Base-by-base conservation (phyloP, 2,113 vertebrate species). In the Siphamia tubifer region DNA sequence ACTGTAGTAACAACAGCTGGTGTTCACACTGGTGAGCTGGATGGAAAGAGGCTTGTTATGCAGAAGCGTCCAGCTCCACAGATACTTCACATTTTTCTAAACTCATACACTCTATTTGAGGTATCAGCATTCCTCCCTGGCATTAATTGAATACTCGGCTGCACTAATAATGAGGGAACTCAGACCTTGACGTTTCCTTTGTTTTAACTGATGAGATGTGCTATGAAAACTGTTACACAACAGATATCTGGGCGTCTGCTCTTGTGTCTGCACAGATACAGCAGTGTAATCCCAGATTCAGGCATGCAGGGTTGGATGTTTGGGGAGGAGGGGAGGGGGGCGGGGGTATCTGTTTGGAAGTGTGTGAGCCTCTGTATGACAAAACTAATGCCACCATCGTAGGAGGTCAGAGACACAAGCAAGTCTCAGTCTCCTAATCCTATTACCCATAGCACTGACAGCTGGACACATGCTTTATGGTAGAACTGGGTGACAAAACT, bases 391-490 rank as follows among this genome's bases (percentile, higher is more conserved):
- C 77, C 10, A 56, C 54, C 68, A 55, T 68, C 43, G 34, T 40
- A 24, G 28, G 45, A 43, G 68, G 58, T 78, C 72, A 80, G 39
- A 67, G 62, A 82, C 75, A 74, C 53, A 45, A 24, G 48, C 38
- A 63, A 44, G 66, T 69, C 69, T 68, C 57, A 39, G 62, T 75
- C 52, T 56, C 56, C 52, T 85, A 88, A 90, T 85, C 83, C 56
- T 82, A 86, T 89, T 85, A 84, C 64, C 64, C 23, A 36, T 35
- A 5, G 63, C 60, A 47, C 43, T 17, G 68, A 68, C 80, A 81
- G 79, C 81, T 85, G 79, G 52, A 70, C 55, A 39, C 67, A 47
- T 28, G 64, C 47, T 54, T 45, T 47, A 54, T 21, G 53, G 21
- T 21, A 40, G 40, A 40, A n/a, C n/a, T n/a, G n/a, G n/a, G n/a